phyloP scores from a whole-genome alignment of 2,113 vertebrate species.

The Cariama cristata region DNA sequence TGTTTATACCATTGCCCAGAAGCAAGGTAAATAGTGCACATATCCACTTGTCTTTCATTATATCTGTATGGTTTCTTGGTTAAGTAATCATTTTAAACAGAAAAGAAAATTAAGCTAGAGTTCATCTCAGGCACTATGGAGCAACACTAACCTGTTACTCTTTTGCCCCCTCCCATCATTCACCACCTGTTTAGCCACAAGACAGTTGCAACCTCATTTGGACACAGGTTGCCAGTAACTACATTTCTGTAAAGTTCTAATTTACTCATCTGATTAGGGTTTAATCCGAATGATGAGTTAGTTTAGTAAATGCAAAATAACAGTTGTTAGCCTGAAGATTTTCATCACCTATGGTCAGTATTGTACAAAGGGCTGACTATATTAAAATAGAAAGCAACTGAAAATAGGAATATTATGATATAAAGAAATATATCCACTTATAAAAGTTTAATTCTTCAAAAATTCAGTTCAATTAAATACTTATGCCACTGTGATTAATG shows the following conservation, averaged over 20 bases:
- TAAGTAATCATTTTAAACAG: background rate
- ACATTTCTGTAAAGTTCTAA: background rate
- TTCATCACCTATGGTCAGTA: background rate
- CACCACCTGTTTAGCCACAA: background rate
- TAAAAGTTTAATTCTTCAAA: background rate
- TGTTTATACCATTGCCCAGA: background rate
- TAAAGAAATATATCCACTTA: background rate
- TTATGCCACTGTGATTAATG: background rate
- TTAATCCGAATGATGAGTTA: background rate
- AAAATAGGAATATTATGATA: background rate
- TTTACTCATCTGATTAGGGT: background rate
- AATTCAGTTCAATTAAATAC: background rate
- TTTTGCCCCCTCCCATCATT: background rate
- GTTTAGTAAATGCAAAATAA: background rate
- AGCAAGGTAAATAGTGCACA: background rate
- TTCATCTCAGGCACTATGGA: background rate
- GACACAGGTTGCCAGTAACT: background rate
- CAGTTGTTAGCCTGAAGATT: background rate
- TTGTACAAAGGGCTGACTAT: background rate
- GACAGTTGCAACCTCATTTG: background rate
- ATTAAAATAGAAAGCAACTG: background rate
- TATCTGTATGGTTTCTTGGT: background rate
- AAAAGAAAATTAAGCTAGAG: background rate
- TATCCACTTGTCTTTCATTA: background rate
- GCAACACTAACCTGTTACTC: background rate